Evolutionary conservation across 2,888 invertebrate genomes (phyloP), one percentile per base, ranked within the genome.

Genomic region (Tetramorium bicarinatum): DNA sequence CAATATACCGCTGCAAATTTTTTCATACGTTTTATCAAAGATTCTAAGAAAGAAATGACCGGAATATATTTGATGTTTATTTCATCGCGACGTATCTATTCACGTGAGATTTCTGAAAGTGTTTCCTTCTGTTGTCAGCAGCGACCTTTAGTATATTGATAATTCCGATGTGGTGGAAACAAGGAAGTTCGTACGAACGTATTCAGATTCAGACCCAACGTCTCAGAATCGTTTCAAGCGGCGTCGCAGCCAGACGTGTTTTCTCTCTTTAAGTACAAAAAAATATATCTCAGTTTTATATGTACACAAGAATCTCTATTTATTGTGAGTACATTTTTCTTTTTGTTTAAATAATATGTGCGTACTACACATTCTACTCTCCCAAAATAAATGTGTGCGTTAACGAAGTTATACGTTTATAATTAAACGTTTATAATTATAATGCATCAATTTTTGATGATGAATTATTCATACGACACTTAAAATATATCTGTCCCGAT

Each of bases 111-210:
- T 49, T 56, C 59, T 66, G 64, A 64, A 82, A 84, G 64, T 66
- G 7, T 62, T 67, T 62, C 18, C 34, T n/a, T 56, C 38, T 34
- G 56, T 13, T 64, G 41, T 52, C 61, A 69, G n/a, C 47, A 67
- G n/a, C 66, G 80, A 71, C 85, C 82, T 86, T 88, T 85, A 84
- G 83, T 82, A n/a, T 56, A 62, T 82, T 52, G 62, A 71, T 82
- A 89, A 87, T 87, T 62, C 61, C 64, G 71, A 72, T 41, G 64
- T 56, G 79, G 59, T 67, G 83, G 59, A 85, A 88, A 84, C 75
- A 86, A 82, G 74, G 72, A 71, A 34, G 25, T n/a, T 29, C 7
- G 56, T 13, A 49, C 29, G 18, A 56, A 49, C n/a, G 69, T 75
- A 61, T 74, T 86, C 59, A 15, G 61, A 77, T 25, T 25, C 25